Evolutionary conservation across 2,797 vertebrate genomes (phyloP).

Genomic region (Champsocephalus gunnari): DNA sequence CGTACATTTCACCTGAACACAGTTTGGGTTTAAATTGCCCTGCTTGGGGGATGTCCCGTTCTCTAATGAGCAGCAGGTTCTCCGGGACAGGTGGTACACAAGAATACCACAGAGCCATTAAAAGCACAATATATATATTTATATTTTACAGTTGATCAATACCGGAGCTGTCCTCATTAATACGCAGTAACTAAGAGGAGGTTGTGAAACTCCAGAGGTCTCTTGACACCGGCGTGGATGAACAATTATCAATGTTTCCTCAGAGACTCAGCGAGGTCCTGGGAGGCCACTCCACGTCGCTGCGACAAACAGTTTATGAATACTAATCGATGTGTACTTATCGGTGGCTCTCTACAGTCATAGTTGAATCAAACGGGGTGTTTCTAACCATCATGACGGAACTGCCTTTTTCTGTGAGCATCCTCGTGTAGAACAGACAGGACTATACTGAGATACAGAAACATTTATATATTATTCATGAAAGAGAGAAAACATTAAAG

Average conservation of each 20-base stretch:
- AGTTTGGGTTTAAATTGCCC: too few species aligned
- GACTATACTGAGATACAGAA: neutral
- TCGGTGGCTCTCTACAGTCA: slow-evolving; percentile 32
- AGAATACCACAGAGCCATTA: slow-evolving; percentile 35
- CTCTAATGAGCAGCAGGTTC: neutral
- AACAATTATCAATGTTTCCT: slow-evolving; percentile 53
- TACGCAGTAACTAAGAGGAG: slow-evolving; percentile 46
- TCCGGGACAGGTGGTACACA: neutral
- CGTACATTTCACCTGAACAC: too few species aligned
- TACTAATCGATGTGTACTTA: slow-evolving; percentile 48
- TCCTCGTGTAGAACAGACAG: neutral
- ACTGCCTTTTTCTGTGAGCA: neutral
- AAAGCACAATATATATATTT: neutral
- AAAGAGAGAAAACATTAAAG: neutral
- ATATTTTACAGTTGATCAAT: slow-evolving; percentile 48
- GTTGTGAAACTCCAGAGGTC: slow-evolving; percentile 53
- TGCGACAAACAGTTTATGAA: slow-evolving; percentile 59
- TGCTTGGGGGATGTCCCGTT: neutral
- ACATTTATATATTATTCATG: neutral
- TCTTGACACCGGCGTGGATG: slow-evolving; percentile 60
- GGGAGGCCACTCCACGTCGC: slow-evolving; percentile 43
- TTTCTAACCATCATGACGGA: slow-evolving; percentile 14
- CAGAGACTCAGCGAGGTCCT: slow-evolving; percentile 12
- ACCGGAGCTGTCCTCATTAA: slow-evolving; percentile 47
- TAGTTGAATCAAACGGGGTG: slow-evolving; percentile 39